Percentiles rank a stretch among this genome's conserved stretches.
phyloP scores from a whole-genome alignment of 2,113 vertebrate species.

The Indicator indicator region DNA sequence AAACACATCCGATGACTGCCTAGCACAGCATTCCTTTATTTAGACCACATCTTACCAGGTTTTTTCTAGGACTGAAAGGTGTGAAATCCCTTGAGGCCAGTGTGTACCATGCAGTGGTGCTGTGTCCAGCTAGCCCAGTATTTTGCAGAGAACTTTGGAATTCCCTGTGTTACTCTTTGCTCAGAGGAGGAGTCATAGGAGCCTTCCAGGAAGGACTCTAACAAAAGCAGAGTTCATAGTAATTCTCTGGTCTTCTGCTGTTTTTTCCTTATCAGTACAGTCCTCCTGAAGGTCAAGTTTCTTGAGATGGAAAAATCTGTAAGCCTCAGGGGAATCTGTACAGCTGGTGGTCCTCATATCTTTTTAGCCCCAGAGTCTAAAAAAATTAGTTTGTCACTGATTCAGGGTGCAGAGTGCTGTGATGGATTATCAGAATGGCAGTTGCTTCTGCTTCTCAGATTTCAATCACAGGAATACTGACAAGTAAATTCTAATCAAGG shows the following conservation, averaged over 20 bases:
- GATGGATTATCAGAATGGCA: background rate
- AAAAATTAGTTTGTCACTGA: background rate
- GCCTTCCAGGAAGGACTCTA: background rate
- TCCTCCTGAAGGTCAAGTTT: background rate
- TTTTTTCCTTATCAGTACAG: background rate
- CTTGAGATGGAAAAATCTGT: background rate
- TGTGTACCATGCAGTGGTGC: accelerated
- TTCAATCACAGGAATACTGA: background rate
- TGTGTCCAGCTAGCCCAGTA: background rate
- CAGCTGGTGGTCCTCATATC: background rate
- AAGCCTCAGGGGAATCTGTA: background rate
- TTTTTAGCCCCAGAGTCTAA: background rate
- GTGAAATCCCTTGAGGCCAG: background rate
- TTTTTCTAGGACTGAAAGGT: background rate
- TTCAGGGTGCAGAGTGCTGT: background rate
- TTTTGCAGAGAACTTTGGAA: background rate
- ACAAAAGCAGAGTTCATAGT: background rate
- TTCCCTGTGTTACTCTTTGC: background rate
- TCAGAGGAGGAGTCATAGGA: background rate
- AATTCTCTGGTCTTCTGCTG: background rate
- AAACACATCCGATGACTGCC: background rate
- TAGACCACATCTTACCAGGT: background rate
- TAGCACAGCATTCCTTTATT: background rate
- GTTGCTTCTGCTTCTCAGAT: background rate
- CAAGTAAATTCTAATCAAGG: background rate